A percentile compares a stretch with the other conserved stretches of the same genome.
Evolutionary conservation across 2,113 vertebrate species (phyloP).

Genomic region (Nesoenas mayeri): DNA sequence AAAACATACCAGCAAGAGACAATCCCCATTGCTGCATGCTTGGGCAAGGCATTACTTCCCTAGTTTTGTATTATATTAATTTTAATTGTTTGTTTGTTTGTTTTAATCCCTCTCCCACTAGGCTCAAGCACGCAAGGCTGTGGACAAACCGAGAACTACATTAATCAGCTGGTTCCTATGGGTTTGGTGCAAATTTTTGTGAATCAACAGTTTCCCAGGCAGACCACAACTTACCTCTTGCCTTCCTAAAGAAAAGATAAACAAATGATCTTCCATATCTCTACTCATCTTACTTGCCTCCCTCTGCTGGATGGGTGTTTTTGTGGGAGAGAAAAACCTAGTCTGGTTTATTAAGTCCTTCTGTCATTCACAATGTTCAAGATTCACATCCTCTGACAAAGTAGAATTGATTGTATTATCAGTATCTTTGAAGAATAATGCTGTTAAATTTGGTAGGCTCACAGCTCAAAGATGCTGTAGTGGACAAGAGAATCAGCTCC

Average conservation of each 20-base stretch:
- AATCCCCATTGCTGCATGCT: not conserved
- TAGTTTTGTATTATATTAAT: not conserved
- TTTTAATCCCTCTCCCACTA: not conserved
- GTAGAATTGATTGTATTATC: not conserved
- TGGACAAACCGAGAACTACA: not conserved
- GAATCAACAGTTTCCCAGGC: not conserved
- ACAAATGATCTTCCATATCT: not conserved
- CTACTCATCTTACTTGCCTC: not conserved
- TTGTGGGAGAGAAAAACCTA: not conserved
- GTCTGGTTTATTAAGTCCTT: not conserved
- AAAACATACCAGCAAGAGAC: not conserved
- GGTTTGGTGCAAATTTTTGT: not conserved
- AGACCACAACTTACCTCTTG: not conserved
- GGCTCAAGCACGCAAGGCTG: not conserved
- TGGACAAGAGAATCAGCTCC: not conserved
- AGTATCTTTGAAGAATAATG: not conserved
- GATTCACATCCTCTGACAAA: not conserved
- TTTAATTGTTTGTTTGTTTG: not conserved
- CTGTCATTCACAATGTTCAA: not conserved
- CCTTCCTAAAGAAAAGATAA: not conserved
- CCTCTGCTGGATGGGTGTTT: not conserved
- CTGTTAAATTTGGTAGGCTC: not conserved
- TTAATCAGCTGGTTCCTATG: not conserved
- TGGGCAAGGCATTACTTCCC: not conserved
- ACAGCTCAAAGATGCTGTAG: conserved; percentile 5